phyloP scores from a whole-genome alignment of 2,888 invertebrate genomes.

The Erannis defoliaria region DNA sequence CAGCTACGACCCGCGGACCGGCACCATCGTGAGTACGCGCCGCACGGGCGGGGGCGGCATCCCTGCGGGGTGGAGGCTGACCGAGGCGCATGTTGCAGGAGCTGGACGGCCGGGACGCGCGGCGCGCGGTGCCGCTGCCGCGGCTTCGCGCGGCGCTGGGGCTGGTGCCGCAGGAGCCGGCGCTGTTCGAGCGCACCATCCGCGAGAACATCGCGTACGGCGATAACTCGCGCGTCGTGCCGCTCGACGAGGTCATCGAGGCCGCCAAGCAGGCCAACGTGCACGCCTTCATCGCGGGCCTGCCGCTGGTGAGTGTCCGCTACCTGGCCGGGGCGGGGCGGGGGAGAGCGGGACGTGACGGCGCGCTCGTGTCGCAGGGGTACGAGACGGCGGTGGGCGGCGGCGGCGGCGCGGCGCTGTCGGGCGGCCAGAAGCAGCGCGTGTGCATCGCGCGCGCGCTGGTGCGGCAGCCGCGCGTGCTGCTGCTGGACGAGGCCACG shows the following conservation, averaged over 20 bases:
- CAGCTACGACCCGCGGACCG: slow-evolving; percentile 90
- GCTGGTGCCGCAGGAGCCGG: slow-evolving; percentile 94
- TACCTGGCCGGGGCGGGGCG: slow-evolving; percentile 86
- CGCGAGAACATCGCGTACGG: slow-evolving; percentile 96
- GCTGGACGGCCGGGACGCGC: slow-evolving; percentile 86
- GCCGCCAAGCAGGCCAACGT: slow-evolving; percentile 92
- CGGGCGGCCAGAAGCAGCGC: slow-evolving; percentile 92
- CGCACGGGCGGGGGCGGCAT: slow-evolving; percentile 70
- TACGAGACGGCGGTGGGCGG: slow-evolving; percentile 88
- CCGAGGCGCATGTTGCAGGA: slow-evolving; percentile 80
- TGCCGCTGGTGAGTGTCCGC: slow-evolving; percentile 89
- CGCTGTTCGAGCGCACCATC: slow-evolving; percentile 92
- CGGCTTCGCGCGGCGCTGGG: slow-evolving; percentile 91
- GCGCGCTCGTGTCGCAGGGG: slow-evolving; percentile 77
- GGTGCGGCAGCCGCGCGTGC: slow-evolving; percentile 87
- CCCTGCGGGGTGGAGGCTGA: slow-evolving; percentile 81
- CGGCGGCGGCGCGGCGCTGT: slow-evolving; percentile 87
- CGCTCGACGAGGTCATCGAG: slow-evolving; percentile 89
- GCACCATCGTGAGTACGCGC: slow-evolving; percentile 75
- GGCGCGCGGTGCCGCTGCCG: slow-evolving; percentile 86
- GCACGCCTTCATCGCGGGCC: slow-evolving; percentile 89
- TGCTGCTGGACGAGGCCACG: slow-evolving; percentile 90
- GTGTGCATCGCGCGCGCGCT: slow-evolving; percentile 91
- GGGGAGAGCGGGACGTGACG: slow-evolving; percentile 81
- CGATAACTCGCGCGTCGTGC: slow-evolving; percentile 87